Evolutionary conservation across 2,888 invertebrate genomes (phyloP), one percentile per base, ranked within the genome.

Genomic region (Gymnoscelis rufifasciata): DNA sequence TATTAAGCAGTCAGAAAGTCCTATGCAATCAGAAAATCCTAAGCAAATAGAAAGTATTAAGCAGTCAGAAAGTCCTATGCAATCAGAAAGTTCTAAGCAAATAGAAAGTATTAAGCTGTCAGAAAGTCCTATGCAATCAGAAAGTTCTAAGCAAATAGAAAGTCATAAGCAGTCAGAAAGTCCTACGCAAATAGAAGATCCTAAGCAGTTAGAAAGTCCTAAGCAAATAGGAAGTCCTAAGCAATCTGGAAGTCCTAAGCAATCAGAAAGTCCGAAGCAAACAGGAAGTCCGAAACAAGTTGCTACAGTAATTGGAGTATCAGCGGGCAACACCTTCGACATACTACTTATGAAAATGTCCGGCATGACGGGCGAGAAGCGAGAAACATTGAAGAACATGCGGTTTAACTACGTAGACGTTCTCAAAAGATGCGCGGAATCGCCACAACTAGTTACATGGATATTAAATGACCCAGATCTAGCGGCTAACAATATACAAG

Each of bases 401-500:
- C 78, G 79, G 31, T 83, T 87, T 10, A 80, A 83, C 58, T 88
- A 86, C 46, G 71, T 78, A 42, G 82, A 83, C 27, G 77, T 87
- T 0, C 57, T 87, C 0, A 65, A 64, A 7, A 60, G 83, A 0
- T 87, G 83, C 33, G 66, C 74, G 0, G 83, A 87, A 1, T 88
- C 87, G 0, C 72, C 67, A 2, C 79, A 80, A 6, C 46, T 87
- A 0, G 66, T 69, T 0, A 63, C 62, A 0, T 88, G 84, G 86
- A 74, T 86, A 0, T 23, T 86, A 0, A 46, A 60, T 0, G 75
- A 87, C 12, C 88, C 88, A 0, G 83, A 79, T 28, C 56, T 72
- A 15, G 83, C 87, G 0, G 62, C 76, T 0, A 78, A 75, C 10
- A 78, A 81, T 0, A 82, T 88, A 48, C 71, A 75, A 45, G 87